These are phyloP conservation scores for Ochotona princeps DNA, from an alignment of 2,113 vertebrate genomes.

Conservation along the genomic window DNA sequence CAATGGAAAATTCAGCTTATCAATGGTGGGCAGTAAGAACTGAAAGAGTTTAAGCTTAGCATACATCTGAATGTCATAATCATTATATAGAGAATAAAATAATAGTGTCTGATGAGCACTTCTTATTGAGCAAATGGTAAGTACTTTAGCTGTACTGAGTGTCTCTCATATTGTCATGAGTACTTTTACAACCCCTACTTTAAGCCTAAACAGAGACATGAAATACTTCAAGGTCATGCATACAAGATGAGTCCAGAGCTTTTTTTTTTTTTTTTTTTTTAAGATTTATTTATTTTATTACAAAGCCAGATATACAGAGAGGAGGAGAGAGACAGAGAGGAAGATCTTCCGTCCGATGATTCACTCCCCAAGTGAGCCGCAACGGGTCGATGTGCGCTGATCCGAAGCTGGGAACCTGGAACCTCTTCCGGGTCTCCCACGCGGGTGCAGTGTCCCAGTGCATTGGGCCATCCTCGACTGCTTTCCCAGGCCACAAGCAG, in stretches of 20 bases:
- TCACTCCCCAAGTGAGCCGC: too few species aligned
- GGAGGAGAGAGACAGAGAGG: too few species aligned
- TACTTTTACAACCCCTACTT: background rate
- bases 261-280: too few species aligned
- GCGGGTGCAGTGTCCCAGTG: too few species aligned
- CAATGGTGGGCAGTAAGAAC: background rate
- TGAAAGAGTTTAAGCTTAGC: constrained; percentile 5
- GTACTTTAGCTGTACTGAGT: background rate
- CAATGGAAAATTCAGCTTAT: constrained; percentile 16
- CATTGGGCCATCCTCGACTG: too few species aligned
- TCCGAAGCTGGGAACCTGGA: too few species aligned
- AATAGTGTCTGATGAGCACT: background rate
- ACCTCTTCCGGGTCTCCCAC: too few species aligned
- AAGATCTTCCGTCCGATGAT: too few species aligned
- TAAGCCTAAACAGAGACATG: constrained; percentile 1
- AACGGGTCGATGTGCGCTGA: too few species aligned
- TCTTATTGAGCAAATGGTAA: background rate
- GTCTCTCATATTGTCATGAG: background rate
- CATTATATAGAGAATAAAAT: background rate
- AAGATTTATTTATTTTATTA: too few species aligned
- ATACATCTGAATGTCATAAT: background rate
- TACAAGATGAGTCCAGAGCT: background rate
- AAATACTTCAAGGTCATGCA: background rate
- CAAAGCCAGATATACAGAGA: too few species aligned
- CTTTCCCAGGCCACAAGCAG: too few species aligned